Percentiles rank a stretch among this genome's conserved stretches.
These are phyloP conservation scores for Prochilodus magdalenae DNA, from an alignment of 2,113 vertebrate species.

Conservation along the genomic window DNA sequence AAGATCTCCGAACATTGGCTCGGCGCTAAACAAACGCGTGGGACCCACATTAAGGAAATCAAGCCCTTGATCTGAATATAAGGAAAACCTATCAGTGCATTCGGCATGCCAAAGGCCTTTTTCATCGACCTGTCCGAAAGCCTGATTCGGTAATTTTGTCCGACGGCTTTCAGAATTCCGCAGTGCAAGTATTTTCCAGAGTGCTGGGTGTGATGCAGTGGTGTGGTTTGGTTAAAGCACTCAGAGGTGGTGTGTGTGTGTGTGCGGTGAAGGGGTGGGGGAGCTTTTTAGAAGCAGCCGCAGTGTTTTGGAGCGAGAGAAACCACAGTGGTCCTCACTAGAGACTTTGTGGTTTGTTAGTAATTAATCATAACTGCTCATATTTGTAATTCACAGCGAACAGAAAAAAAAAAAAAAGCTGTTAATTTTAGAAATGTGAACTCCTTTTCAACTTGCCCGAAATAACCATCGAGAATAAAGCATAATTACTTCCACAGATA, in stretches of 20 bases:
- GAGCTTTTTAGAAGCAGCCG: slow-evolving; percentile 15
- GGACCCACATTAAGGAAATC: background rate
- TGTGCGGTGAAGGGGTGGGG: background rate
- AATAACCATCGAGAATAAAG: slow-evolving; percentile 16
- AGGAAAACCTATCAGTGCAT: background rate
- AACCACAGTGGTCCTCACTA: slow-evolving; percentile 40
- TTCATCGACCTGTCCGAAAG: background rate
- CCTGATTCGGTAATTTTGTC: background rate
- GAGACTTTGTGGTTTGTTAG: slow-evolving; percentile 48
- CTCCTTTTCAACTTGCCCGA: slow-evolving; percentile 20
- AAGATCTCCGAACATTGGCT: background rate
- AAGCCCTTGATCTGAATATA: background rate
- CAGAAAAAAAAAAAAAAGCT: background rate
- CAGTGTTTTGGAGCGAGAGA: slow-evolving; percentile 25
- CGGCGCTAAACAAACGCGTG: background rate
- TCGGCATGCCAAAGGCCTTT: background rate
- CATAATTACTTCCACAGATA: slow-evolving; percentile 23
- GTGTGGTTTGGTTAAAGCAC: slow-evolving; percentile 10
- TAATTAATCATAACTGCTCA: slow-evolving; percentile 55
- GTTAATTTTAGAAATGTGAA: slow-evolving; percentile 50
- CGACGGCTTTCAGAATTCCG: background rate
- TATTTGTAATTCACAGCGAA: slow-evolving; percentile 37
- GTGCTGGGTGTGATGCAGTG: background rate
- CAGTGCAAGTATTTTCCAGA: background rate
- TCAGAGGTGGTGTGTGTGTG: background rate